Evolutionary conservation across 2,888 invertebrate species (phyloP).

Genomic region (Mesopsocus fuscifrons): DNA sequence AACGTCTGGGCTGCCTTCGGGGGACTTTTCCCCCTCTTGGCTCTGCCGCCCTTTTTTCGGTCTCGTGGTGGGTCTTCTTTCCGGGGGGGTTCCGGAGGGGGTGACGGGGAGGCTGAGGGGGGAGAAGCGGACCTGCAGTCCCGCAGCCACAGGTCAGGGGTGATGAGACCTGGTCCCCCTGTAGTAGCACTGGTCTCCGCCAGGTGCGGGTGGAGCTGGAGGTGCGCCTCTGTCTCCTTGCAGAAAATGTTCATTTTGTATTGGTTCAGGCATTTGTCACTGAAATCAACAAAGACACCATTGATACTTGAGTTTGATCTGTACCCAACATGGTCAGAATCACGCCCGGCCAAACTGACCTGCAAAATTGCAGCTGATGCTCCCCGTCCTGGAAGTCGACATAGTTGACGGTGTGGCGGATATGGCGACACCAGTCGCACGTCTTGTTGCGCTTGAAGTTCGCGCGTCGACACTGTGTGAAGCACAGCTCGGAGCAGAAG

Average conservation of each 20-base stretch:
- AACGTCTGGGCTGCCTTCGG: background rate
- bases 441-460: slow-evolving; percentile 81
- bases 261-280: slow-evolving; percentile 84
- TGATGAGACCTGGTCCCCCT: slow-evolving; percentile 33
- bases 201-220: slow-evolving; percentile 60
- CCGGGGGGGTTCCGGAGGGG: slow-evolving; percentile 15
- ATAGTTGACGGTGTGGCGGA: slow-evolving; percentile 75
- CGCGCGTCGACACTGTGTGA: slow-evolving; percentile 72
- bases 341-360: too few species aligned
- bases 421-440: slow-evolving; percentile 86
- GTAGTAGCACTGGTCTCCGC: slow-evolving; percentile 21
- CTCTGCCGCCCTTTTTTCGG: slow-evolving; percentile 1
- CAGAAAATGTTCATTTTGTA: slow-evolving; percentile 97
- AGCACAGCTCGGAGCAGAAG: slow-evolving; percentile 79
- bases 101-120: slow-evolving; percentile 18
- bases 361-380: slow-evolving; percentile 66
- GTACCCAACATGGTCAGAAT: too few species aligned
- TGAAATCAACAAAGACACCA: slow-evolving; percentile 34
- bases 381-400: slow-evolving; percentile 85
- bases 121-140: slow-evolving; percentile 36
- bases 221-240: slow-evolving; percentile 78
- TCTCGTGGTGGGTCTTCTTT: slow-evolving; percentile 10
- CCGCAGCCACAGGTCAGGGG: slow-evolving; percentile 78
- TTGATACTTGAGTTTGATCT: too few species aligned
- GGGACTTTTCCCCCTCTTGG: background rate